Evolutionary conservation across 2,113 vertebrate genomes (phyloP).

Genomic region (Gavialis gangeticus): DNA sequence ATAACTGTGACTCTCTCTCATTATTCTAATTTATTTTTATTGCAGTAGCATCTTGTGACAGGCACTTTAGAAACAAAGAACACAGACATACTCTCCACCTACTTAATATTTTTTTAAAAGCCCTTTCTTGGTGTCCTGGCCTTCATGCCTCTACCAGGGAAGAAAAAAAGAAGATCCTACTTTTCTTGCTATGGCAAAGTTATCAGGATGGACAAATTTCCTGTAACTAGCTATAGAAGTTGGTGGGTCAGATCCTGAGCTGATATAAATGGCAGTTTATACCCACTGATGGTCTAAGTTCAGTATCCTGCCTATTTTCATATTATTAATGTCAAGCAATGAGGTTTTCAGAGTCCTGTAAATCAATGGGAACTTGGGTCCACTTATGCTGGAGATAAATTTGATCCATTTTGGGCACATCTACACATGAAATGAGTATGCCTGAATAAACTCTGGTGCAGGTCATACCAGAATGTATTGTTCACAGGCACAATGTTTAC

Average conservation of each 20-base stretch:
- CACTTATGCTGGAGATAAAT: neutral
- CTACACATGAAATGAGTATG: too few species aligned
- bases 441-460: too few species aligned
- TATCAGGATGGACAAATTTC: neutral
- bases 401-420: neutral
- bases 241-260: rapidly evolving
- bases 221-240: neutral
- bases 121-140: too few species aligned
- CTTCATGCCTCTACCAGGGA: neutral
- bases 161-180: neutral
- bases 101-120: neutral
- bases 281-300: neutral
- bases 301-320: neutral
- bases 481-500: too few species aligned
- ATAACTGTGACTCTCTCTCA: neutral
- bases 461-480: too few species aligned
- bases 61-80: neutral
- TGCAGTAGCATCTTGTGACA: neutral
- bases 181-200: neutral
- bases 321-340: neutral
- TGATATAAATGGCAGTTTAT: neutral
- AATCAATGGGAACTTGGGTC: neutral
- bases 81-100: neutral
- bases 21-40: neutral
- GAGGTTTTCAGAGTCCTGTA: neutral